Conservation (phyloP, 2,113 vertebrate species). For the Pachycephala philippinensis region DNA sequence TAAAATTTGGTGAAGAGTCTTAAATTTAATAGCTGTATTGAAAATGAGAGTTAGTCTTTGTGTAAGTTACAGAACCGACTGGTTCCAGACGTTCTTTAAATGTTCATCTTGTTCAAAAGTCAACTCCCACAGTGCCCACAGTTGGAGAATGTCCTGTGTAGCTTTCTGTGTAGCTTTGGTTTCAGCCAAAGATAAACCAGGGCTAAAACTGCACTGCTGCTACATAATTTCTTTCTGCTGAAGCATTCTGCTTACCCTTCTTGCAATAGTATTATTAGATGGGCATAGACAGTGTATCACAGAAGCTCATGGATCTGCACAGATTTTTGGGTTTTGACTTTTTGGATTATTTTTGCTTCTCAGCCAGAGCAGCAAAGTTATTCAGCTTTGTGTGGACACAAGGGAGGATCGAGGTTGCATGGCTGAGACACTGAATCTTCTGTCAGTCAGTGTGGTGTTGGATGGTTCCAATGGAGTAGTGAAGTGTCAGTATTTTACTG, state of each 20-base stretch:
- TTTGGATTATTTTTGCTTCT: not conserved
- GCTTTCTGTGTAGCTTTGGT: not conserved
- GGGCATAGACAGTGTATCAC: not conserved
- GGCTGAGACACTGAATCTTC: not conserved
- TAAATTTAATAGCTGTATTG: not conserved
- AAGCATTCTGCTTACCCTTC: not conserved
- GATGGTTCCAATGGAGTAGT: not conserved
- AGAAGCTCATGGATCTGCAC: not conserved
- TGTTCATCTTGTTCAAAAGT: not conserved
- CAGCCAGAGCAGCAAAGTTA: not conserved
- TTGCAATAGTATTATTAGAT: not conserved
- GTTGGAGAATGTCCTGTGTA: not conserved
- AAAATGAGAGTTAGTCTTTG: not conserved
- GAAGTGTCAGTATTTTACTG: not conserved
- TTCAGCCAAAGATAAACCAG: not conserved
- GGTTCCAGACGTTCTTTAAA: not conserved
- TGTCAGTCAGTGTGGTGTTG: not conserved
- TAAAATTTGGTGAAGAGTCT: not conserved
- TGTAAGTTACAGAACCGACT: not conserved
- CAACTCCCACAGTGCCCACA: fast-evolving
- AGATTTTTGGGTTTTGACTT: not conserved
- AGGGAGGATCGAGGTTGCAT: not conserved
- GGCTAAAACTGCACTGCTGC: not conserved
- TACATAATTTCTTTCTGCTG: not conserved
- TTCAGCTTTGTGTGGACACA: not conserved